Evolutionary conservation across 1,140 invertebrate genomes (phyloP), one percentile per base, ranked within the genome.

Genomic region (Neuroterus valhalla): DNA sequence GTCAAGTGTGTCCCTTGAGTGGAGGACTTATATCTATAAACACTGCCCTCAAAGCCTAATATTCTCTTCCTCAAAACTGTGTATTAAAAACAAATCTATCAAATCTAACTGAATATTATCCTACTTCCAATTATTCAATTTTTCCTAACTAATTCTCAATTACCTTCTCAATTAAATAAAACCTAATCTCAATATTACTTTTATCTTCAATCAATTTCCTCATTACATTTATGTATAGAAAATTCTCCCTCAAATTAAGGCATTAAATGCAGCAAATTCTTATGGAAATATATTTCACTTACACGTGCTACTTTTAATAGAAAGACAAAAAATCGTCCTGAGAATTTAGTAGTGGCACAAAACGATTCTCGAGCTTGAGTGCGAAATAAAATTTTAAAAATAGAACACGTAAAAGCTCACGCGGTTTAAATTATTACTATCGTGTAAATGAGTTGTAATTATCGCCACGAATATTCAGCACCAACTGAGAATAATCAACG

Each of bases 1-100:
- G 52, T 62, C 52, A 23, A 62, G 52, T 62, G 52, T 62, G 52
- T 62, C 52, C 23, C 52, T 62, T 62, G 52, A 62, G 52, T 62
- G 23, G 14, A 62, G 11, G 52, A 62, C 26, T 62, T 14, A 62
- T 62, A 62, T 26, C 52, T 31, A 62, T 62, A 62, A 62, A 21
- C 14, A 62, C 21, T 62, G 23, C 21, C 21, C 52, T 62, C 52
- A 31, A 62, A 62, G 21, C 52, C 26, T 11, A 62, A 62, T 23
- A 14, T 62, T 23, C 23, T 26, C 52, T 62, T 62, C 31, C 11
- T 15, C 15, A 15, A 62, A 26, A 31, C 19, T 23, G 14, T 55
- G 21, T 26, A 62, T 21, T 62, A 26, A 31, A 62, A 62, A 62
- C 52, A 62, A 62, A 26, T 31, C 23, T 31, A 26, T 62, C 23